Base-by-base conservation (phyloP, 2,888 invertebrate species). In the Agrotis puta region DNA sequence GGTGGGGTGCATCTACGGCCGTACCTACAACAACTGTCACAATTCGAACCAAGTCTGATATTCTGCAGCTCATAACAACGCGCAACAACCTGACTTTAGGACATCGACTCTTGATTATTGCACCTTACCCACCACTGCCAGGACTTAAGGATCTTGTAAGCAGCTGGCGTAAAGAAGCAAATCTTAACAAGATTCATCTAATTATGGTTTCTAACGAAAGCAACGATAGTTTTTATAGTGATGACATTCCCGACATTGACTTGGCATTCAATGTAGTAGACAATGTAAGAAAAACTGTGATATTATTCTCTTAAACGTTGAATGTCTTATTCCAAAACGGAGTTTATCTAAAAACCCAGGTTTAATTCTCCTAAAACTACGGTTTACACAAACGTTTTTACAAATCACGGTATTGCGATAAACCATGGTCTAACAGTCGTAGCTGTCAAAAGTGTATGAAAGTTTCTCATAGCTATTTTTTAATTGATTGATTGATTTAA, bases 91-190 rank as follows among this genome's bases (percentile, higher is more conserved):
- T 86, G 6, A 16, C 72, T 13, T 1, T 68, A 43, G 70, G 74
- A 16, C 85, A 81, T 50, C 79, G 79, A 13, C 82, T 89, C 3
- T 62, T 85, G 1, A 70, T 89, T 18, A 50, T 88, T 39, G 47
- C 89, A 2, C 62, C 79, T 14, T 83, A 88, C 22, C 89, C 88
- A 18, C 51, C 85, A 13, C 74, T 84, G 5, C 18, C 72, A 18
- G 85, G 85, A 3, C 80, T 89, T 13, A 86, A 79, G 20, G 74
- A 84, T 20, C 74, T 89, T 11, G 71, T 89, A 11, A 80, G 62
- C 7, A 43, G 66, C 24, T 89, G 89, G 89, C 81, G 86, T 51
- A 83, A 64, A 59, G 84, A 86, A 54, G 7, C 66, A 6, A 69
- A 59, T 33, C 66, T 67, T n/a, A 89, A 85, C 54, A 77, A 79